Evolutionary conservation across 1,140 invertebrate species (phyloP), one percentile per base, ranked within the genome.

Genomic region (Nasonia vitripennis): DNA sequence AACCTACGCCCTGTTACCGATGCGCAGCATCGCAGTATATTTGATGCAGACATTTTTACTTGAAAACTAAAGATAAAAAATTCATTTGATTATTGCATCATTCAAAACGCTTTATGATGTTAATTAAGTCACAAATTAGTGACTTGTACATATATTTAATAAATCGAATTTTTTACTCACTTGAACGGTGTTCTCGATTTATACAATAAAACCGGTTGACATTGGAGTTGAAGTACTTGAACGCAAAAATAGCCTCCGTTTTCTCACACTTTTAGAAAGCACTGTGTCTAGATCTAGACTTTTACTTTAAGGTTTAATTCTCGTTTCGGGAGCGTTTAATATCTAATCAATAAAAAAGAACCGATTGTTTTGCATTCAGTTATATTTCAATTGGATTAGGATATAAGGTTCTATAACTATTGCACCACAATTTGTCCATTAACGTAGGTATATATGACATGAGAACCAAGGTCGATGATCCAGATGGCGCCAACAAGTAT

Each of bases 21-120:
- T 70, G 6, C 9, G 3, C 10, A 62, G 31, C 20, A 48, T 10
- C 37, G 31, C 31, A 70, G 34, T n/a, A 71, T 11, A 51, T 84
- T 84, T 70, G 41, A 3, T 14, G 10, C 4, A 12, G 78, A 70
- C 82, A 84, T 84, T 78, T 27, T 75, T 78, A 12, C 4, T 5
- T 37, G 34, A 4, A 37, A 37, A 37, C 34, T 45, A 78, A 11
- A 27, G 51, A 51, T 67, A 68, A 27, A 34, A 34, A 71, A 37
- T 79, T 81, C 71, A 17, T 68, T 11, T 55, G 14, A 67, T 48
- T 80, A 67, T 12, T 80, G 27, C 23, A 51, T 5, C 0, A 9
- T 80, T 34, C 31, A 80, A 34, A n/a, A 20, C 1, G 11, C 7
- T 67, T n/a, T 20, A 17, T 67, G 34, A 37, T 37, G 5, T 4